These are phyloP conservation scores for Epinephelus awoara DNA, from an alignment of 2,797 vertebrate species.

Conservation along the genomic window DNA sequence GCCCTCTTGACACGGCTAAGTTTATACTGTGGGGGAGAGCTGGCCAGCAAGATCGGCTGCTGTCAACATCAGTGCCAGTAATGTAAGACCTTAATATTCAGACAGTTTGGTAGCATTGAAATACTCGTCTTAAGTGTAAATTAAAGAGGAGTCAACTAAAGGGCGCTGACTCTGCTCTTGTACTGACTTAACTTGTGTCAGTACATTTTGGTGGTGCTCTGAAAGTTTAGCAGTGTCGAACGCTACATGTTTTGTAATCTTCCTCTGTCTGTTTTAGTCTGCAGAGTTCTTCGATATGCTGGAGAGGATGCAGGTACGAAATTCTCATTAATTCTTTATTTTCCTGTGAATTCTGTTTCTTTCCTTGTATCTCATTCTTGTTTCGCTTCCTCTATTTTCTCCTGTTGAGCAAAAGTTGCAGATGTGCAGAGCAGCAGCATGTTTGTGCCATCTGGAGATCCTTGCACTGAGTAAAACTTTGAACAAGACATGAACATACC, in stretches of 20 bases:
- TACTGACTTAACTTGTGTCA: background rate
- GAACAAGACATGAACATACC: background rate
- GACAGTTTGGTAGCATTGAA: background rate
- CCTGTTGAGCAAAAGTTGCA: background rate
- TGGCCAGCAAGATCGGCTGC: conserved; percentile 7
- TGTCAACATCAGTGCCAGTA: conserved; percentile 4
- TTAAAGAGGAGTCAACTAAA: background rate
- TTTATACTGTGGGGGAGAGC: conserved; percentile 19
- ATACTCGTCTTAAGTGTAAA: conserved; percentile 35
- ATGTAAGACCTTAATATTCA: conserved; percentile 34
- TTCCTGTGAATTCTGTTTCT: background rate
- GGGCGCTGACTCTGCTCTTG: background rate
- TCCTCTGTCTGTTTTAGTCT: conserved; percentile 87
- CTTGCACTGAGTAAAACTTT: background rate
- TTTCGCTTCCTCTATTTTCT: conserved; percentile 10
- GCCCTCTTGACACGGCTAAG: conserved; percentile 46
- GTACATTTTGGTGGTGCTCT: background rate
- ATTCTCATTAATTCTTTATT: background rate
- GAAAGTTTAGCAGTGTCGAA: background rate
- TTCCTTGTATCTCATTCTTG: background rate
- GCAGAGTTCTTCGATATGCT: conserved; percentile 99
- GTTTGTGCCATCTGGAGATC: background rate
- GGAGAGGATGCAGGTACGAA: conserved; percentile 97
- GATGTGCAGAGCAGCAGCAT: conserved; percentile 3
- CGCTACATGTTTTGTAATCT: conserved; percentile 6